Evolutionary conservation across 2,797 vertebrate genomes (phyloP), one percentile per base, ranked within the genome.

Genomic region (Syndactyla subalaris): DNA sequence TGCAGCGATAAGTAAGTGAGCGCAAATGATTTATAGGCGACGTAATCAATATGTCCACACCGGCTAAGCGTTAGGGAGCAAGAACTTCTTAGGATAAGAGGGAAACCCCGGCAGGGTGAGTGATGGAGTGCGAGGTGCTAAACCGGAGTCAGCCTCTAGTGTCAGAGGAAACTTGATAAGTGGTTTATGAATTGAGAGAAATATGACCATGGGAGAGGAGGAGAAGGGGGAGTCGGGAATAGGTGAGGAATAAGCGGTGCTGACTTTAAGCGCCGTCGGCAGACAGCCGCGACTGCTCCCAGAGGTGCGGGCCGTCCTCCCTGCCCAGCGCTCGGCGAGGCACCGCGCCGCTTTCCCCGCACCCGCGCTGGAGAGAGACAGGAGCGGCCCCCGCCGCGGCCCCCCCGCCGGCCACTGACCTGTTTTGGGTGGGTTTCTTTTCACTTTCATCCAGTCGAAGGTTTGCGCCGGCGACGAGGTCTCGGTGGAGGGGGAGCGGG

Each of bases 371-470:
- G 41, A 76, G 29, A 36, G 34, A 59, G 20, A 78, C 22, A 38
- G 15, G n/a, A 89, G 17, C 39, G 10, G 8, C 24, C 51, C 38
- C 61, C 12, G 14, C 11, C 41, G 38, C 13, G 15, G 36, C 82
- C 72, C 72, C 57, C 83, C 68, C 68, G 68, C 78, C 65, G 38
- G 49, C 73, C 97, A 98, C 98, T 98, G 96, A 99, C 99, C 99
- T 99, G 99, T 99, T 98, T 99, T 99, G 57, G 99, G 99, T 82
- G 99, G 99, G 74, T 99, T 99, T 97, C 99, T 98, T 97, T 99
- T 99, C 62, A 99, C 99, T 98, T 99, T 99, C 99, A 99, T 99
- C 99, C 99, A 99, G 98, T 99, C 99, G 97, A 99, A 99, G 61
- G 99, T 99, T 96, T 99, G 99, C 18, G 99, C 98, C 71, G 98